These are phyloP conservation scores for Pygocentrus nattereri DNA, from an alignment of 2,797 vertebrate genomes.

Conservation along the genomic window DNA sequence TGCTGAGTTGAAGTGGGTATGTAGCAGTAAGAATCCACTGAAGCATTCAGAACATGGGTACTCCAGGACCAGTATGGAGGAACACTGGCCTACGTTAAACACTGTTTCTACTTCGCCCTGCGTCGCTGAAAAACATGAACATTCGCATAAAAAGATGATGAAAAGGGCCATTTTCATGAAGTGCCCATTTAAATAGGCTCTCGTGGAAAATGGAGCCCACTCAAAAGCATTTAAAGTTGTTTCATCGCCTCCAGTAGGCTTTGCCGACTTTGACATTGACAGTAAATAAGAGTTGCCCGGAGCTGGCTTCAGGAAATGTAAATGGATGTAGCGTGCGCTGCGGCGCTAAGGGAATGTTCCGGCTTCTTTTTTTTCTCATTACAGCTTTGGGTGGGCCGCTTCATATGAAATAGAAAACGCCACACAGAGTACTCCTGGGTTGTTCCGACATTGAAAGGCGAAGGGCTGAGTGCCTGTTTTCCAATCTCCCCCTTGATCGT, in stretches of 20 bases:
- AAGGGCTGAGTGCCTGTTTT: not conserved
- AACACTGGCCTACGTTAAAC: not conserved
- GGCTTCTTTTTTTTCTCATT: not conserved
- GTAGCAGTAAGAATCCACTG: not conserved
- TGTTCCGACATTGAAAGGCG: not conserved
- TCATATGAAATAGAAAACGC: not conserved
- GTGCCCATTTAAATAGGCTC: conserved; percentile 21
- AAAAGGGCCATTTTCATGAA: conserved; percentile 47
- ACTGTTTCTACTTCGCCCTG: not conserved
- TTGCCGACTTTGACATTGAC: conserved; percentile 14
- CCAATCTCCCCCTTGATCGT: not conserved
- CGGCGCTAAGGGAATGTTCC: not conserved
- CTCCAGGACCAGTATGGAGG: not conserved
- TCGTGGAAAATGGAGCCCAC: conserved; percentile 23
- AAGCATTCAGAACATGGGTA: not conserved
- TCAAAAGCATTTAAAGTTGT: conserved; percentile 20
- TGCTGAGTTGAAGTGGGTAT: not conserved
- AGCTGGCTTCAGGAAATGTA: conserved; percentile 7
- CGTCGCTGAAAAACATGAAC: not conserved
- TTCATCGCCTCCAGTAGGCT: conserved; percentile 15
- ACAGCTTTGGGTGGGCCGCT: not conserved
- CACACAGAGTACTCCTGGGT: not conserved
- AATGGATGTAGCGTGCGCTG: not conserved
- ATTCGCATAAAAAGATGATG: conserved; percentile 4
- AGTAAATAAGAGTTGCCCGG: conserved; percentile 13